A percentile compares a stretch with the other conserved stretches of the same genome.
phyloP scores from a whole-genome alignment of 2,888 invertebrate genomes.

The Torymus auratus region DNA sequence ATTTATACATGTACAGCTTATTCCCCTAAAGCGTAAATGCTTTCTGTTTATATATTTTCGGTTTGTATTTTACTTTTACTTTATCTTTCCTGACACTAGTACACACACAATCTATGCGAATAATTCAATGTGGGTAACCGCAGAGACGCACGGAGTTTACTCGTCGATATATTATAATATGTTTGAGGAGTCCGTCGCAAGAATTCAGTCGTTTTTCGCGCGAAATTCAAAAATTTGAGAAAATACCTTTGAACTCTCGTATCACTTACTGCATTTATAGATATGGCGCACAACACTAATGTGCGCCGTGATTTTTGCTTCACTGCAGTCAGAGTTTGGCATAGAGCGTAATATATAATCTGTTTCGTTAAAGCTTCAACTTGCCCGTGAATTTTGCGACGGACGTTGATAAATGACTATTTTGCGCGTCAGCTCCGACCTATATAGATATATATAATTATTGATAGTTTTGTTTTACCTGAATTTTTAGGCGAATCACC shows the following conservation, averaged over 20 bases:
- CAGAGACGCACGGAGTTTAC: not conserved
- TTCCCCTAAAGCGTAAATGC: conserved; percentile 25
- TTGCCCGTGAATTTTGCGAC: conserved; percentile 29
- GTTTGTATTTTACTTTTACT: conserved; percentile 8
- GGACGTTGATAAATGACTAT: conserved; percentile 12
- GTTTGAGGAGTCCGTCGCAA: conserved; percentile 11
- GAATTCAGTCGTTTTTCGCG: not conserved
- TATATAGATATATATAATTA: conserved; percentile 15
- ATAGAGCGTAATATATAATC: conserved; percentile 20
- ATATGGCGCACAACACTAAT: not conserved
- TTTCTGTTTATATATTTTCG: conserved; percentile 15
- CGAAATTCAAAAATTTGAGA: conserved; percentile 4
- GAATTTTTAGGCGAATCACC: conserved; percentile 49
- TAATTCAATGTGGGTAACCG: not conserved
- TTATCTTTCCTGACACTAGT: not conserved
- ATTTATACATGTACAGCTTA: conserved; percentile 41
- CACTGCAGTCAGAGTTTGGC: conserved; percentile 27
- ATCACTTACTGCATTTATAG: not conserved
- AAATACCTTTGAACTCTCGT: conserved; percentile 36
- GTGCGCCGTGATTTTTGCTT: not conserved
- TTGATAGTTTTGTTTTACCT: conserved; percentile 38
- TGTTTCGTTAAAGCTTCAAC: conserved; percentile 21
- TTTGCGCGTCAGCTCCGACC: not conserved
- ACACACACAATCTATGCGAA: conserved; percentile 25
- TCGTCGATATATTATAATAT: not conserved